Evolutionary conservation across 2,113 vertebrate genomes (phyloP).

Genomic region (Larimichthys crocea): DNA sequence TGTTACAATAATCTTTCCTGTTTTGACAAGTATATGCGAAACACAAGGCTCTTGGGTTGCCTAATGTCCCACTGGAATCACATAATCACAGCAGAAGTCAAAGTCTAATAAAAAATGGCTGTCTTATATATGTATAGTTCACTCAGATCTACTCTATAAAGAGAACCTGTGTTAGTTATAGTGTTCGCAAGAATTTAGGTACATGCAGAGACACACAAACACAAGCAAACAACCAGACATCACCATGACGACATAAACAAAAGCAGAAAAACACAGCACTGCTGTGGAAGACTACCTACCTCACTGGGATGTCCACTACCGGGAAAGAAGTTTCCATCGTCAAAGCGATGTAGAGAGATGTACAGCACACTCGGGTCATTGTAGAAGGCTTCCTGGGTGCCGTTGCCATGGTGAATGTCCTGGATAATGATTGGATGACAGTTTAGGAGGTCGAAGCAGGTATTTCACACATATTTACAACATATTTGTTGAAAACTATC

Average conservation of each 20-base stretch:
- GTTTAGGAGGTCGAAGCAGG: background rate
- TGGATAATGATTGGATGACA: slow-evolving; percentile 62
- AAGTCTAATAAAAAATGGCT: background rate
- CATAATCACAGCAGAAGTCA: slow-evolving; percentile 24
- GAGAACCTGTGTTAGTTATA: slow-evolving; percentile 12
- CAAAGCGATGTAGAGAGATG: slow-evolving; percentile 93
- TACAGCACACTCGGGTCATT: slow-evolving; percentile 90
- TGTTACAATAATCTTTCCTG: slow-evolving; percentile 32
- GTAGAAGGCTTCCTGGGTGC: slow-evolving; percentile 93
- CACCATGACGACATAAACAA: slow-evolving; percentile 46
- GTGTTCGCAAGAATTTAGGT: slow-evolving; percentile 26
- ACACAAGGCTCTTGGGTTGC: slow-evolving; percentile 31
- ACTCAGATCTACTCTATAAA: background rate
- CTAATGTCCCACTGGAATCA: slow-evolving; percentile 35
- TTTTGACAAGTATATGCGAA: slow-evolving; percentile 47
- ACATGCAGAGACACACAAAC: slow-evolving; percentile 13
- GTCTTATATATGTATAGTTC: background rate
- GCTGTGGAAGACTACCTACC: slow-evolving; percentile 73
- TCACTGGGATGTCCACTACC: slow-evolving; percentile 89
- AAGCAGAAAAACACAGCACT: slow-evolving; percentile 36
- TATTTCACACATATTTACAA: slow-evolving; percentile 4
- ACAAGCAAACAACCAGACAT: slow-evolving; percentile 27
- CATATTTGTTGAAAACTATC: background rate
- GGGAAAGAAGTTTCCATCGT: slow-evolving; percentile 92
- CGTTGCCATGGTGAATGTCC: slow-evolving; percentile 96